Conservation (phyloP, 2,113 vertebrate species). For the Gymnocephalus cernua region DNA sequence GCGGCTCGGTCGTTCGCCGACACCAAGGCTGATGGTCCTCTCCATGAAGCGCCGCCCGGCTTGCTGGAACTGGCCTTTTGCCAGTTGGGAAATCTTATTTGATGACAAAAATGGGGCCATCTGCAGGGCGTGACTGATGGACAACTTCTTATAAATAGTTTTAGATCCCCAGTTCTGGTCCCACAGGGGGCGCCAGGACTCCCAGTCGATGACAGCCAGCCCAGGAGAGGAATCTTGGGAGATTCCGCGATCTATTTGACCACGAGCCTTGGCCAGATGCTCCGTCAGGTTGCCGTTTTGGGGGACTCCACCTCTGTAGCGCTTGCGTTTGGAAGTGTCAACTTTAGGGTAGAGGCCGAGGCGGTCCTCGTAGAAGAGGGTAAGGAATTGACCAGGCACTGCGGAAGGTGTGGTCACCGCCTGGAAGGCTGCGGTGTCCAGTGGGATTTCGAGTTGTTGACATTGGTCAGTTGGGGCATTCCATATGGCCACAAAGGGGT, state of each 20-base stretch:
- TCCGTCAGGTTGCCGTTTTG: constrained; percentile 80
- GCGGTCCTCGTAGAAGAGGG: constrained; percentile 89
- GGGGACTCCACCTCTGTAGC: constrained; percentile 85
- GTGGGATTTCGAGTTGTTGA: constrained; percentile 60
- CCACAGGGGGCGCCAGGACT: constrained; percentile 93
- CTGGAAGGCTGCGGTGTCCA: constrained; percentile 86
- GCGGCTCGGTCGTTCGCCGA: constrained; percentile 83
- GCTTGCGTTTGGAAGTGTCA: constrained; percentile 57
- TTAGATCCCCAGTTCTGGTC: constrained; percentile 89
- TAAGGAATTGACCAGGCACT: constrained; percentile 84
- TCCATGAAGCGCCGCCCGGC: constrained; percentile 77
- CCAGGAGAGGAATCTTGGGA: constrained; percentile 80
- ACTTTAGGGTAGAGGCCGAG: constrained; percentile 91
- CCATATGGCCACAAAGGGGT: constrained; percentile 88
- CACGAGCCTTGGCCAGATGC: constrained; percentile 84
- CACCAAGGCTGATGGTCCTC: constrained; percentile 74
- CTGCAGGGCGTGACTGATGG: constrained; percentile 59
- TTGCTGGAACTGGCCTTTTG: constrained; percentile 75
- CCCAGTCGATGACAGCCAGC: constrained; percentile 94
- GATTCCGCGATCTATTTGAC: constrained; percentile 85
- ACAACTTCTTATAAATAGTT: constrained; percentile 83
- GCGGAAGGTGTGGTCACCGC: constrained; percentile 82
- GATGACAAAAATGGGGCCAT: constrained; percentile 52
- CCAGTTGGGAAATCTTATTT: constrained; percentile 33
- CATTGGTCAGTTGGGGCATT: constrained; percentile 89